Evolutionary conservation across 2,797 vertebrate genomes (phyloP).

Genomic region (Syngnathus acus): DNA sequence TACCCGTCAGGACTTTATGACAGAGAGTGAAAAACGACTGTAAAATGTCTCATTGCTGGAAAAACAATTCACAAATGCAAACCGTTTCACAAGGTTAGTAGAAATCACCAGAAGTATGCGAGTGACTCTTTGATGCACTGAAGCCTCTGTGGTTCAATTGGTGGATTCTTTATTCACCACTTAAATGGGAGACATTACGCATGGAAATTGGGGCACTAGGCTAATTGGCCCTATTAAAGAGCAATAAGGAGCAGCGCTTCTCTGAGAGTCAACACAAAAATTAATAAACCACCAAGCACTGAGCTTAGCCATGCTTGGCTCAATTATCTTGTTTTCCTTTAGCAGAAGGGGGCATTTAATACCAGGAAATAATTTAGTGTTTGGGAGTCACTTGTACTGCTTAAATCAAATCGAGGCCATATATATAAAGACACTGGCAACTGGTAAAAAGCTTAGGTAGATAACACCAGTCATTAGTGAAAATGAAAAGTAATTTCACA

Average conservation of each 20-base stretch:
- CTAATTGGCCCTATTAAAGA: constrained; percentile 63
- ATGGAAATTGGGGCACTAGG: constrained; percentile 49
- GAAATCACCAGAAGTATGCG: constrained; percentile 25
- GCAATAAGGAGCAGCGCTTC: constrained; percentile 40
- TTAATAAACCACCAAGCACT: constrained; percentile 55
- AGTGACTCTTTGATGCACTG: constrained; percentile 26
- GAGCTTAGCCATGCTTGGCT: constrained; percentile 41
- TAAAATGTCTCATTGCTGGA: not conserved
- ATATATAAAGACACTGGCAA: constrained; percentile 16
- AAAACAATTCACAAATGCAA: not conserved
- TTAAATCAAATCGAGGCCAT: constrained; percentile 31
- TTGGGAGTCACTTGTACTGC: constrained; percentile 16
- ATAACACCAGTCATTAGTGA: constrained; percentile 37
- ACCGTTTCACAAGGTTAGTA: constrained; percentile 10
- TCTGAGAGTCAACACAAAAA: constrained; percentile 58
- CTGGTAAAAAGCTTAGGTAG: constrained; percentile 35
- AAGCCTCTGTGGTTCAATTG: constrained; percentile 34
- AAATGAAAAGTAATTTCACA: constrained; percentile 28
- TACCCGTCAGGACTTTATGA: not conserved
- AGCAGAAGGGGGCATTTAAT: constrained; percentile 27
- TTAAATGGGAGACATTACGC: constrained; percentile 51
- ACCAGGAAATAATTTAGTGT: constrained; percentile 31
- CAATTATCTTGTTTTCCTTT: constrained; percentile 58
- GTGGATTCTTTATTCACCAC: constrained; percentile 29
- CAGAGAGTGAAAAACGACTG: not conserved